These are phyloP conservation scores for Synergus japonicus DNA, from an alignment of 2,888 invertebrate species.

Conservation along the genomic window DNA sequence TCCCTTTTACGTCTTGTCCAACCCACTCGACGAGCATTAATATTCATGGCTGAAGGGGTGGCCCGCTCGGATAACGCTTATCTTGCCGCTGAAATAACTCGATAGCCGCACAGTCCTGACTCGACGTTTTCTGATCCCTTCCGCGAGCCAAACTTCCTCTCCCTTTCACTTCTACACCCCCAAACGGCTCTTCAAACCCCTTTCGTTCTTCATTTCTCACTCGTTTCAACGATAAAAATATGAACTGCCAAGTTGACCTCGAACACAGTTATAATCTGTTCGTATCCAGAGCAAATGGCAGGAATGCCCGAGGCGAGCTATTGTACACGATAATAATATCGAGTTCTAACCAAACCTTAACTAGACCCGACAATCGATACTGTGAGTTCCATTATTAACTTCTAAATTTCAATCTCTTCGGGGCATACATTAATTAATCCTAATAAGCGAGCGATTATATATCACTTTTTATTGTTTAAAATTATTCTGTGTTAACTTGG, in stretches of 20 bases:
- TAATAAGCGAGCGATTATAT: background rate
- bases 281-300: background rate
- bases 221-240: constrained; percentile 25
- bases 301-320: background rate
- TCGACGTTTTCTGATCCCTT: constrained; percentile 68
- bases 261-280: constrained; percentile 15
- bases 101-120: constrained; percentile 71
- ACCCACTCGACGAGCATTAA: constrained; percentile 67
- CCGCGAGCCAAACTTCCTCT: constrained; percentile 55
- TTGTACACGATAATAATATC: constrained; percentile 17
- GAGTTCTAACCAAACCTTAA: constrained; percentile 35
- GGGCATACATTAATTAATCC: background rate
- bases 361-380: constrained; percentile 32
- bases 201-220: constrained; percentile 41
- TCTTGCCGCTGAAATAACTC: constrained; percentile 73
- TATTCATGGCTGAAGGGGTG: constrained; percentile 71
- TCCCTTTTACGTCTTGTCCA: constrained; percentile 65
- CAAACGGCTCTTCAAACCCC: constrained; percentile 37
- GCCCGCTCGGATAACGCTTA: constrained; percentile 71
- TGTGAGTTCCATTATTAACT: constrained; percentile 26
- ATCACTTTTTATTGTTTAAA: background rate
- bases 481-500: too few relatives aligned
- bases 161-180: constrained; percentile 47
- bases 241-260: constrained; percentile 36
- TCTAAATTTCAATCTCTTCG: constrained; percentile 21